phyloP scores from a whole-genome alignment of 2,113 vertebrate genomes.

The Heterotis niloticus region DNA sequence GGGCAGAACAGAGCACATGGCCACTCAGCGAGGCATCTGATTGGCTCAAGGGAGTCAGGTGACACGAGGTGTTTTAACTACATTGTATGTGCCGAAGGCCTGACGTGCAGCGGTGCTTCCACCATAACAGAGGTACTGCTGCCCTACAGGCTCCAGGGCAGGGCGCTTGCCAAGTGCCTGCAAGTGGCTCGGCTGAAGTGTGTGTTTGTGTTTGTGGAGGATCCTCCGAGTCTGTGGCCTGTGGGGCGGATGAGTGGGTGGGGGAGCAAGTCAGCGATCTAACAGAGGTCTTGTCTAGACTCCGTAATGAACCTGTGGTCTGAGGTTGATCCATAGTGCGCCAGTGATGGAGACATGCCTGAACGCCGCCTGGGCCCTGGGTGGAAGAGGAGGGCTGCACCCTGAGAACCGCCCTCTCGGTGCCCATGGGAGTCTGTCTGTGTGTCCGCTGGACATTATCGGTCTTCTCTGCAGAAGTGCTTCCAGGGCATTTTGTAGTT shows the following conservation, averaged over 20 bases:
- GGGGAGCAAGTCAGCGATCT: conserved; percentile 40
- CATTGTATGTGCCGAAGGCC: neutral
- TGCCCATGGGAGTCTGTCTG: too few species aligned
- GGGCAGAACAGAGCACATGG: neutral
- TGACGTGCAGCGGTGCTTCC: neutral
- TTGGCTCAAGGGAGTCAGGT: conserved; percentile 21
- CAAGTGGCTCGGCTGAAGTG: neutral
- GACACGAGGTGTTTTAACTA: conserved; percentile 22
- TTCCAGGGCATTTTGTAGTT: neutral
- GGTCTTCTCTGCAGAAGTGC: neutral
- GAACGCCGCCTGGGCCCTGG: neutral
- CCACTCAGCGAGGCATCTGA: neutral
- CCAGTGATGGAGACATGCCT: conserved; percentile 23
- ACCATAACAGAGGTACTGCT: neutral
- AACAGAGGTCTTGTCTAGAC: conserved; percentile 60
- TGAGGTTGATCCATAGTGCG: conserved; percentile 34
- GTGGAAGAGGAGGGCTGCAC: neutral
- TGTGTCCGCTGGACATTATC: neutral
- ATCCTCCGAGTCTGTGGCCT: neutral
- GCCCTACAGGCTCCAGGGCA: neutral
- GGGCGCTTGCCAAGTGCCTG: neutral
- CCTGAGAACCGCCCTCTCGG: conserved; percentile 19
- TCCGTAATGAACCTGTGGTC: conserved; percentile 60
- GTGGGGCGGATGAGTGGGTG: conserved; percentile 39
- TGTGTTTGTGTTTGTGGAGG: too few species aligned